Evolutionary conservation across 2,888 invertebrate genomes (phyloP).

Genomic region (Scaptomyza tumidula): DNA sequence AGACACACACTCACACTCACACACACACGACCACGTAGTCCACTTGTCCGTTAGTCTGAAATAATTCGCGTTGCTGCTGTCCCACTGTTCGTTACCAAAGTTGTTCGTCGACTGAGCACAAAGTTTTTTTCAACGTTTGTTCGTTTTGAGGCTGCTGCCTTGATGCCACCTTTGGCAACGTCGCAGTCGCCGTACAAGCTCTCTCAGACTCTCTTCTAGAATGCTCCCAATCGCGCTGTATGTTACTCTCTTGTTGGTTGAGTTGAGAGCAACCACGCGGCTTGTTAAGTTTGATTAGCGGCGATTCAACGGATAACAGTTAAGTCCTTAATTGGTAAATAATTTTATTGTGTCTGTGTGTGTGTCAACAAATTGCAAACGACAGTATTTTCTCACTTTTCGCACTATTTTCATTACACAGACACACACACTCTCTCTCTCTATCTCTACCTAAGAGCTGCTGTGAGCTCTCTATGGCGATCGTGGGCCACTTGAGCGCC

Average conservation of each 20-base stretch:
- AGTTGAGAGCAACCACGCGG: slow-evolving; percentile 36
- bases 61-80: slow-evolving; percentile 37
- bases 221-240: slow-evolving; percentile 9
- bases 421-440: slow-evolving; percentile 9
- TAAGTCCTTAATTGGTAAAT: slow-evolving; percentile 71
- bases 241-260: slow-evolving; percentile 9
- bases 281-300: slow-evolving; percentile 37
- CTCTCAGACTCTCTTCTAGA: background rate
- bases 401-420: background rate
- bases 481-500: slow-evolving; percentile 43
- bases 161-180: slow-evolving; percentile 34
- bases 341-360: slow-evolving; percentile 25
- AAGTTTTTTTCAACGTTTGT: slow-evolving; percentile 27
- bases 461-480: slow-evolving; percentile 37
- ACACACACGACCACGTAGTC: slow-evolving; percentile 53
- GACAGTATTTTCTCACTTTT: slow-evolving; percentile 9
- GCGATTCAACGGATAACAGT: slow-evolving; percentile 43
- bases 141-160: slow-evolving; percentile 24
- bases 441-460: slow-evolving; percentile 16
- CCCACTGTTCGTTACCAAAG: slow-evolving; percentile 66
- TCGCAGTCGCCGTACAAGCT: slow-evolving; percentile 15
- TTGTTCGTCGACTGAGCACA: slow-evolving; percentile 71
- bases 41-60: slow-evolving; percentile 36
- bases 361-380: slow-evolving; percentile 27
- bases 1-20: slow-evolving; percentile 30